Base-by-base conservation (phyloP, 2,888 invertebrate genomes). In the Marasmarcha lunaedactyla region DNA sequence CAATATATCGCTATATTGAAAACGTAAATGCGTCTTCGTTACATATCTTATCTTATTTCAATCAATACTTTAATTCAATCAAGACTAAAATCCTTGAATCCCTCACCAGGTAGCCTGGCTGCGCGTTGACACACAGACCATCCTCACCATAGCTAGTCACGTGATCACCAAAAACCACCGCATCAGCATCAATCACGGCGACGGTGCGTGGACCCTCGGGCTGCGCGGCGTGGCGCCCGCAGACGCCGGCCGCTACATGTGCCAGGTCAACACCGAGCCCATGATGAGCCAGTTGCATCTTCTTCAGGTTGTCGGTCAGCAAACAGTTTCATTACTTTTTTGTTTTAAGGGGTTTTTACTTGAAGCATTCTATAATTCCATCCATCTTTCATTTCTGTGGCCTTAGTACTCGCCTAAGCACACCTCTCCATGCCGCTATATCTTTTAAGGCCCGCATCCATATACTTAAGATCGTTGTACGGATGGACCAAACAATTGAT, bases 91-190 rank as follows among this genome's bases (percentile, higher is more conserved):
- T 14, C 34, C 14, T 34, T n/a, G n/a, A n/a, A 20, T 20, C 20
- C 20, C 20, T 20, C 7, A 20, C n/a, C 77, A 95, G 94, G 93
- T 94, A 58, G 94, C 94, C 59, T 95, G 94, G 94, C 85, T 94
- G 42, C 89, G 93, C 47, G 94, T 94, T 40, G 94, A 94, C 83
- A 94, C 94, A 27, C 94, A 95, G 70, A 94, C 94, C 6, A 93
- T 95, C 55, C 85, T 95, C 52, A 94, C 94, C 34, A 94, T 95
- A 57, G 93, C 93, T 46, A 90, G 89, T 55, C 93, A 94, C 81
- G 93, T 94, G 63, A 94, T 94, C 69, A 94, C 94, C 42, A 92
- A 94, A 79, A 94, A 94, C 79, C 93, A 94, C 71, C 87, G 94
- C 51, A 91, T 94, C 64, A 89, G 89, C 52, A 90, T 94, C 52